Evolutionary conservation across 2,888 invertebrate genomes (phyloP).

Genomic region (Calliphora vomitoria): DNA sequence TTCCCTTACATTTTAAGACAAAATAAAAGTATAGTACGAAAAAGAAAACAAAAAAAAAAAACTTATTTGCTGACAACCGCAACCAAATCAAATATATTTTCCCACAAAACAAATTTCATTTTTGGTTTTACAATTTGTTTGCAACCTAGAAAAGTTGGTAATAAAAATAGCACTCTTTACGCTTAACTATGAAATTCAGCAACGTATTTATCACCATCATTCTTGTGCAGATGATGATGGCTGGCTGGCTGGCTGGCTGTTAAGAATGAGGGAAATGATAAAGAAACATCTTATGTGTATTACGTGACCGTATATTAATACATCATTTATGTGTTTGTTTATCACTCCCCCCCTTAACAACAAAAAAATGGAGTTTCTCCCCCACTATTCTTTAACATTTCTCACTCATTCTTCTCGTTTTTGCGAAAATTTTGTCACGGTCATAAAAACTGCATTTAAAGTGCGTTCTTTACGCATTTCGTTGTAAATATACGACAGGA

Average conservation of each 20-base stretch:
- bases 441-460: conserved; percentile 79
- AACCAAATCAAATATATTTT: conserved; percentile 56
- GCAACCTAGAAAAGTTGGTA: conserved; percentile 55
- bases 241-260: conserved; percentile 23
- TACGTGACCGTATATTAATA: conserved; percentile 76
- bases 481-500: conserved; percentile 25
- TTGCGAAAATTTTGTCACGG: conserved; percentile 79
- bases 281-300: conserved; percentile 69
- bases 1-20: neutral
- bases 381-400: neutral
- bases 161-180: conserved; percentile 66
- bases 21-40: neutral
- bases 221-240: neutral
- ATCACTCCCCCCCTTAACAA: neutral
- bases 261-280: conserved; percentile 39
- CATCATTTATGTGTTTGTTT: conserved; percentile 65
- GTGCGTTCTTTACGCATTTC: conserved; percentile 73
- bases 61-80: conserved; percentile 51
- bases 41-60: neutral
- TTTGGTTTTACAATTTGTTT: conserved; percentile 22
- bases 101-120: conserved; percentile 58
- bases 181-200: conserved; percentile 61
- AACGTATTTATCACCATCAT: conserved; percentile 66
- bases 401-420: conserved; percentile 29
- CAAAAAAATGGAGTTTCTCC: conserved; percentile 40